Percentiles rank a stretch among this genome's conserved stretches.
Evolutionary conservation across 2,113 vertebrate species (phyloP).

Genomic region (Chloropsis cyanopogon): DNA sequence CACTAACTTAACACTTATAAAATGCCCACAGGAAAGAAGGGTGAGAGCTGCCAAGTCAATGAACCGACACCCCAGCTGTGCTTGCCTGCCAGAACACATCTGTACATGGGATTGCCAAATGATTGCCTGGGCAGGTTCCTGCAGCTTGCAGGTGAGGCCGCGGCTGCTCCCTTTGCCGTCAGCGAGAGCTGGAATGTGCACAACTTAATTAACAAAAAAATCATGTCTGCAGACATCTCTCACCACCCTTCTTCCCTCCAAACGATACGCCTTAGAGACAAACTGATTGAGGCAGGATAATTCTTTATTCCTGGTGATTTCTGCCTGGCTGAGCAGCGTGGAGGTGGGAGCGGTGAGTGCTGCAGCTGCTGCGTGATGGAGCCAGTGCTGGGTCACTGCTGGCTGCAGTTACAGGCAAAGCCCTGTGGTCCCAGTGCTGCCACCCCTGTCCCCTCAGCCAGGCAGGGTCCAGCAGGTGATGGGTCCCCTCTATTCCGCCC

Average conservation of each 20-base stretch:
- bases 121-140: not conserved
- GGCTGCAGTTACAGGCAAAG: not conserved
- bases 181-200: not conserved
- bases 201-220: not conserved
- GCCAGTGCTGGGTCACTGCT: not conserved
- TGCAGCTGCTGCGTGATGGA: not conserved
- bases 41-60: not conserved
- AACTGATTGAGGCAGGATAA: not conserved
- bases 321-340: not conserved
- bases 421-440: not conserved
- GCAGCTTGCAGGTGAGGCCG: not conserved
- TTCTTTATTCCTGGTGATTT: not conserved
- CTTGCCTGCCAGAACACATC: conserved; percentile 12
- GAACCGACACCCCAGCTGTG: not conserved
- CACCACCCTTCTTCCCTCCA: not conserved
- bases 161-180: not conserved
- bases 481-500: not conserved
- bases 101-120: rapidly evolving
- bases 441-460: not conserved
- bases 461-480: not conserved
- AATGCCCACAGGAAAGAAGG: not conserved
- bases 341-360: not conserved
- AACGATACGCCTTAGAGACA: not conserved
- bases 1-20: rapidly evolving
- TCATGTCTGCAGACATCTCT: not conserved